These are phyloP conservation scores for Esox masquinongy DNA, from an alignment of 2,797 vertebrate genomes.

Conservation along the genomic window DNA sequence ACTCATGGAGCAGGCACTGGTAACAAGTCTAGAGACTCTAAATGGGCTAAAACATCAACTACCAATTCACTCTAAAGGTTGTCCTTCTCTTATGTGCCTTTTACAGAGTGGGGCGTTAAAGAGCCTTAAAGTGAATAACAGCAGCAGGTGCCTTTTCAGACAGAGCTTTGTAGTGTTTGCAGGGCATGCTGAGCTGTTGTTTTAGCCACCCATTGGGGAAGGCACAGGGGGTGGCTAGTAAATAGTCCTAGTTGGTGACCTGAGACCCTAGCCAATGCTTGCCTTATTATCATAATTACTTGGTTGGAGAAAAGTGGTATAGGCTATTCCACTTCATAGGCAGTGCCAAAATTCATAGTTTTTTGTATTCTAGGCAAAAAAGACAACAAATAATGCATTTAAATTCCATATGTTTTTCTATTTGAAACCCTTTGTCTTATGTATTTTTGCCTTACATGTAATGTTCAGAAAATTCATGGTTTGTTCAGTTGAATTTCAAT, in stretches of 20 bases:
- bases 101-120: slow-evolving; percentile 75
- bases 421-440: too few species aligned
- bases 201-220: slow-evolving; percentile 73
- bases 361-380: too few species aligned
- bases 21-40: too few species aligned
- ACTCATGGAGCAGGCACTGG: too few species aligned
- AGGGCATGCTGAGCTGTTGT: slow-evolving; percentile 78
- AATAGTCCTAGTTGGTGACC: slow-evolving; percentile 76
- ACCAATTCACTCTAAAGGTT: slow-evolving; percentile 62
- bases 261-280: slow-evolving; percentile 69
- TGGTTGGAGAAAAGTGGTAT: too few species aligned
- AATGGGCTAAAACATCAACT: slow-evolving; percentile 73
- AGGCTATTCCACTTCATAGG: too few species aligned
- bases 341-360: too few species aligned
- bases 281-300: slow-evolving; percentile 59
- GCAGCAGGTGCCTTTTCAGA: slow-evolving; percentile 82
- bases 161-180: slow-evolving; percentile 74
- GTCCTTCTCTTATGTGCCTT: slow-evolving; percentile 73
- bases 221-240: slow-evolving; percentile 80
- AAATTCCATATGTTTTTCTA: too few species aligned
- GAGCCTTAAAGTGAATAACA: slow-evolving; percentile 75
- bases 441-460: too few species aligned
- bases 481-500: too few species aligned
- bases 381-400: too few species aligned
- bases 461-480: too few species aligned